Evolutionary conservation across 2,113 vertebrate species (phyloP).

Genomic region (Condylura cristata): DNA sequence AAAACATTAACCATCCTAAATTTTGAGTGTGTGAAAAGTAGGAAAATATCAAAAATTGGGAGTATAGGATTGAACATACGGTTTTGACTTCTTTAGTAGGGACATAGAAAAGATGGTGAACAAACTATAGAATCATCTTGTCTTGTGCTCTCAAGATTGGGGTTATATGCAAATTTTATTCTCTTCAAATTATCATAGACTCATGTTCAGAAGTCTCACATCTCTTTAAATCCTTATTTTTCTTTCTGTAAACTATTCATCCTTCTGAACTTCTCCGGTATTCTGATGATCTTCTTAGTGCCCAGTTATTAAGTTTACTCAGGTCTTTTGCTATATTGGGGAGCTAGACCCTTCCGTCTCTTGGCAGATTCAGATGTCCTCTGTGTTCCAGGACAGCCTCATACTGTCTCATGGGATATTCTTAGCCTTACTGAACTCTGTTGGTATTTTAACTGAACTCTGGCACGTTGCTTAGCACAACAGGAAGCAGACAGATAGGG

Average conservation of each 20-base stretch:
- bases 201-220: not conserved
- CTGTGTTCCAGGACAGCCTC: conserved; percentile 53
- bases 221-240: not conserved
- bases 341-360: not conserved
- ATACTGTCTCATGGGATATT: conserved; percentile 70
- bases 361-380: conserved; percentile 58
- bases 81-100: not conserved
- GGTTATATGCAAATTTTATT: not conserved
- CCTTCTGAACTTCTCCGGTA: not conserved
- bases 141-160: not conserved
- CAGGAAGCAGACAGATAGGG: not conserved
- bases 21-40: conserved; percentile 26
- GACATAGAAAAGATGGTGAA: not conserved
- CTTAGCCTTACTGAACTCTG: conserved; percentile 71
- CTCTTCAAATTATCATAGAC: not conserved
- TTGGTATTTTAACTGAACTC: conserved; percentile 77
- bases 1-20: not conserved
- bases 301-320: not conserved
- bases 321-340: not conserved
- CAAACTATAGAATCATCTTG: not conserved
- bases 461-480: conserved; percentile 58
- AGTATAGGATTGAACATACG: not conserved
- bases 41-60: conserved; percentile 15
- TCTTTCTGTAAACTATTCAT: not conserved
- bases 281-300: not conserved